phyloP scores from a whole-genome alignment of 2,797 vertebrate species.

The Masticophis lateralis region DNA sequence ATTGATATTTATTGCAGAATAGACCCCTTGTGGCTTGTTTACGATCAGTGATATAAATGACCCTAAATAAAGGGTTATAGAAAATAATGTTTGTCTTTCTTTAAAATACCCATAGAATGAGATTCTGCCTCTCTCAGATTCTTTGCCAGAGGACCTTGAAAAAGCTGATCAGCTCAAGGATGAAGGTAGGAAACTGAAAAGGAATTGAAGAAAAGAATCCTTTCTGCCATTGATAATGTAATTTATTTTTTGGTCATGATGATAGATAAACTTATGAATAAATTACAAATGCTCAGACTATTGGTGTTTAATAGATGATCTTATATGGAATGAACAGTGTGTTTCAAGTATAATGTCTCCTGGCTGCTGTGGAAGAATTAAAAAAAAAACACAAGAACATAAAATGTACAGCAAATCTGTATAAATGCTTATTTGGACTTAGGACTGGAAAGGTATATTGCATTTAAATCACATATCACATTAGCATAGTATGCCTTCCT shows the following conservation, averaged over 20 bases:
- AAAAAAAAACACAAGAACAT: slow-evolving; percentile 3
- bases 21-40: neutral
- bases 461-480: neutral
- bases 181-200: slow-evolving; percentile 79
- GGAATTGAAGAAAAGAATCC: neutral
- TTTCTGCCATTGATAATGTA: neutral
- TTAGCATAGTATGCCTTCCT: neutral
- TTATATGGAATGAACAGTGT: neutral
- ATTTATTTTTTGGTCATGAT: neutral
- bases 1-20: neutral
- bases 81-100: slow-evolving; percentile 37
- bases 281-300: neutral
- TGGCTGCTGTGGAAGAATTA: neutral
- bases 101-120: slow-evolving; percentile 77
- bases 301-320: neutral
- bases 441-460: neutral
- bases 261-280: neutral
- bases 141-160: slow-evolving; percentile 81
- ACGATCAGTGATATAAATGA: neutral
- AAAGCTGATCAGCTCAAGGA: slow-evolving; percentile 95
- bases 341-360: neutral
- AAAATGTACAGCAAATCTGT: neutral
- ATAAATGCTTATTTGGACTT: neutral
- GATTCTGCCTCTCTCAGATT: slow-evolving; percentile 78
- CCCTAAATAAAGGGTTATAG: neutral